Evolutionary conservation across 2,888 invertebrate species (phyloP).

Genomic region (Leptothorax acervorum): DNA sequence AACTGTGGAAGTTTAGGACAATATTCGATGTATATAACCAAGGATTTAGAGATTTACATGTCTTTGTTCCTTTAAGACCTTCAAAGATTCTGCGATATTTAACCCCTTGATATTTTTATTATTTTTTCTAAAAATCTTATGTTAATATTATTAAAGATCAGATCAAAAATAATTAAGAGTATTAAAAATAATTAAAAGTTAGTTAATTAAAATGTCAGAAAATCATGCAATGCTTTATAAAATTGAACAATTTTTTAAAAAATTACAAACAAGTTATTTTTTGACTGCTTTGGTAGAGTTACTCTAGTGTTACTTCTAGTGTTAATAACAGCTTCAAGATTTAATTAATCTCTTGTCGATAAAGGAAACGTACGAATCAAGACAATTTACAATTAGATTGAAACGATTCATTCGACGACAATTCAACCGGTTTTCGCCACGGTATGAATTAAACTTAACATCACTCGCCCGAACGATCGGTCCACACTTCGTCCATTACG

Average conservation of each 20-base stretch:
- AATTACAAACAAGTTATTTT: background rate
- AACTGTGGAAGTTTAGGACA: background rate
- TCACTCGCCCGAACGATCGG: background rate
- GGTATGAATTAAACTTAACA: background rate
- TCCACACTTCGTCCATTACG: conserved; percentile 45
- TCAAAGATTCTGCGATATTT: background rate
- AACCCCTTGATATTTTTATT: background rate
- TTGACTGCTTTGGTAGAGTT: background rate
- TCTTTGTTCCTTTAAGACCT: background rate
- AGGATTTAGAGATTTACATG: background rate
- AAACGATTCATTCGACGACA: background rate
- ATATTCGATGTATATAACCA: background rate
- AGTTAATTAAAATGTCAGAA: no score
- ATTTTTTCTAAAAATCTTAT: background rate
- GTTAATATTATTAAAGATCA: background rate
- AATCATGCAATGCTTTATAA: background rate
- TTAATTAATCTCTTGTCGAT: background rate
- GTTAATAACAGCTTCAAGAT: background rate
- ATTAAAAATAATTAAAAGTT: background rate
- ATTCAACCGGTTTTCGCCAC: background rate
- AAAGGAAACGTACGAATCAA: background rate
- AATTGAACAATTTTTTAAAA: no score
- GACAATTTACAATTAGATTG: background rate
- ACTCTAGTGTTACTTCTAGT: no score
- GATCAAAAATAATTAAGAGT: background rate